Base-by-base conservation (phyloP, 1,140 invertebrate genomes). In the Bombus picipes region DNA sequence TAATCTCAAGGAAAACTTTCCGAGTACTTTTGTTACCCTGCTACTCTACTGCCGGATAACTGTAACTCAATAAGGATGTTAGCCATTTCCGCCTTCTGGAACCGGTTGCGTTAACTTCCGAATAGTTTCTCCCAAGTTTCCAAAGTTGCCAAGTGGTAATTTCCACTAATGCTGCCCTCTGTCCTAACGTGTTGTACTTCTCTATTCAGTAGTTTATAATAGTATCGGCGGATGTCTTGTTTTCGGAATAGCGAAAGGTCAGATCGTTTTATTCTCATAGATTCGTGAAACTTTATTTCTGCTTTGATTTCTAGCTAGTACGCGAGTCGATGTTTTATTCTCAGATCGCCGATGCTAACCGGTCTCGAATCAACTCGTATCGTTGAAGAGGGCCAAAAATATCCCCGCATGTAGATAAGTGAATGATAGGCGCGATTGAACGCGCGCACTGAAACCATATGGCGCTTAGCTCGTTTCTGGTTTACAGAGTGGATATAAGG, bases 401-500 rank as follows among this genome's bases (percentile, higher is more conserved):
- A 90, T 90, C 88, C 47, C 57, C 53, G 80, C 57, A 71, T 78
- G 8, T 68, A 89, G 88, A 90, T 85, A 90, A 90, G 81, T 86
- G 77, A 83, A 90, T 79, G 80, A 83, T 66, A 57, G 81, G 72
- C 72, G 87, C 71, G 80, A 76, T 90, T 68, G 85, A 82, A 86
- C 89, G 81, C 71, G 86, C 53, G 68, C 78, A 71, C 78, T 43
- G 88, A 81, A 92, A 91, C 93, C 93, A 94, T 93, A 93, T 94
- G 93, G 92, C 89, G 91, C 87, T 91, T 85, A 78, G 83, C 81
- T 87, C 73, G 84, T 89, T 90, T 91, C 87, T 91, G 93, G 92
- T 93, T 94, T 93, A 94, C 94, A 88, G 93, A 92, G 88, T 92
- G 92, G 92, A 93, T 95, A 94, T 95, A 94, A 93, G 90, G 89